phyloP scores from a whole-genome alignment of 1,140 invertebrate genomes.

The Palaemon carinicauda region DNA sequence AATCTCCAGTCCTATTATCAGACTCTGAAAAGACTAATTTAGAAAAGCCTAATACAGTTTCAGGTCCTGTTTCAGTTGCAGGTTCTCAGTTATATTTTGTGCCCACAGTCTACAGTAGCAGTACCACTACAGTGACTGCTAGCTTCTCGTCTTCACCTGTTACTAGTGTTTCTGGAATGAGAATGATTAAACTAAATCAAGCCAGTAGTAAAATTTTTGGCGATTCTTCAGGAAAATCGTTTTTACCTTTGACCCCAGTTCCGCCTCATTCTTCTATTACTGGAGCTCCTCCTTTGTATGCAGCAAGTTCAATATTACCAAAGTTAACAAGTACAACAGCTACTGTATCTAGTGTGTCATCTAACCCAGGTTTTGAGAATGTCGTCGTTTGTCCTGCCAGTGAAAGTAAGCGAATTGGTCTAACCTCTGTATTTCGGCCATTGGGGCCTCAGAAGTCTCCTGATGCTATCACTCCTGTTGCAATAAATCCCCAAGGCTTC shows the following conservation, averaged over 20 bases:
- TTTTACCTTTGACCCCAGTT: too few relatives aligned
- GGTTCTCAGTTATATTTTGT: not conserved
- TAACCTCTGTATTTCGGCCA: too few relatives aligned
- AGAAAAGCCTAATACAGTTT: too few relatives aligned
- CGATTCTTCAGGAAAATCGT: not conserved
- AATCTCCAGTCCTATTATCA: constrained; percentile 2
- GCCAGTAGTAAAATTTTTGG: constrained; percentile 38
- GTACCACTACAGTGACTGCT: not conserved
- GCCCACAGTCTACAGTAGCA: not conserved
- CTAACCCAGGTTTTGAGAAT: not conserved
- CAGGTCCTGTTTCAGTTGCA: too few relatives aligned
- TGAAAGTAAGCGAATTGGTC: too few relatives aligned
- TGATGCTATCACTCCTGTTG: not conserved
- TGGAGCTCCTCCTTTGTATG: not conserved
- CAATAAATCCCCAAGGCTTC: not conserved
- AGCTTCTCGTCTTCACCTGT: not conserved
- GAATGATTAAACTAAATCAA: constrained; percentile 36
- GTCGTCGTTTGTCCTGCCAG: too few relatives aligned
- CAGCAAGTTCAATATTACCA: not conserved
- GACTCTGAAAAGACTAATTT: too few relatives aligned
- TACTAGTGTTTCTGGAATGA: constrained; percentile 17
- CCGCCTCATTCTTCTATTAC: too few relatives aligned
- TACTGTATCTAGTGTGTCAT: not conserved
- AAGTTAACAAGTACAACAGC: not conserved
- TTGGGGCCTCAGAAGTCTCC: not conserved